Evolutionary conservation across 2,113 vertebrate species (phyloP).

Genomic region (Arizona elegans): DNA sequence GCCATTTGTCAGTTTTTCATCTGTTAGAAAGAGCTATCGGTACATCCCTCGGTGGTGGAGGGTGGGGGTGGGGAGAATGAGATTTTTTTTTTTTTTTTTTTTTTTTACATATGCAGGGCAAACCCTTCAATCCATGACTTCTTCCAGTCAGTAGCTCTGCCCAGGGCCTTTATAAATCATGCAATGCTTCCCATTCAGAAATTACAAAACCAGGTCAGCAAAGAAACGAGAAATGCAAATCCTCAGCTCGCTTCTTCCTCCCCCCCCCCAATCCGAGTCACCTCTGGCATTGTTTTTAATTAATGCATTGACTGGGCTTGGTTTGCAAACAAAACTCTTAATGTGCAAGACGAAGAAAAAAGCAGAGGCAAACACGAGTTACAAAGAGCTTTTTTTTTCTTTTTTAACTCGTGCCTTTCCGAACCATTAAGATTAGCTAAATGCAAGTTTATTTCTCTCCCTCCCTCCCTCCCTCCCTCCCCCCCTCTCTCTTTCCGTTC

Average conservation of each 20-base stretch:
- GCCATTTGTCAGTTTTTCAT: neutral
- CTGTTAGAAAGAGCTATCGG: neutral
- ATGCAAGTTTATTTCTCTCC: neutral
- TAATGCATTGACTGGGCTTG: neutral
- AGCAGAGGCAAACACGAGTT: neutral
- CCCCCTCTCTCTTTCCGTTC: neutral
- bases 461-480: neutral
- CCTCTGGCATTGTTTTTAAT: neutral
- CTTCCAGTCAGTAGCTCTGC: neutral
- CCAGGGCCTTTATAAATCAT: neutral
- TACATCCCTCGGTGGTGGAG: no score
- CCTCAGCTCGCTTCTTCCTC: neutral
- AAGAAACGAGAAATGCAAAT: neutral
- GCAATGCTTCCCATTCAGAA: neutral
- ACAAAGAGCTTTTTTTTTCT: neutral
- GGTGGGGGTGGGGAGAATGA: no score
- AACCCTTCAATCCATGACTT: neutral
- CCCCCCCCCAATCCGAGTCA: neutral
- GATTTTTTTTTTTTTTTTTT: no score
- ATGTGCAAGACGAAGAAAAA: neutral
- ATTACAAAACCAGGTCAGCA: neutral
- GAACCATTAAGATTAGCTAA: neutral
- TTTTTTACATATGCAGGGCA: neutral
- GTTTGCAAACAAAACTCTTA: neutral
- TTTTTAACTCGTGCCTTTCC: neutral